phyloP scores from a whole-genome alignment of 2,888 invertebrate genomes.

The Chalcis sispes region DNA sequence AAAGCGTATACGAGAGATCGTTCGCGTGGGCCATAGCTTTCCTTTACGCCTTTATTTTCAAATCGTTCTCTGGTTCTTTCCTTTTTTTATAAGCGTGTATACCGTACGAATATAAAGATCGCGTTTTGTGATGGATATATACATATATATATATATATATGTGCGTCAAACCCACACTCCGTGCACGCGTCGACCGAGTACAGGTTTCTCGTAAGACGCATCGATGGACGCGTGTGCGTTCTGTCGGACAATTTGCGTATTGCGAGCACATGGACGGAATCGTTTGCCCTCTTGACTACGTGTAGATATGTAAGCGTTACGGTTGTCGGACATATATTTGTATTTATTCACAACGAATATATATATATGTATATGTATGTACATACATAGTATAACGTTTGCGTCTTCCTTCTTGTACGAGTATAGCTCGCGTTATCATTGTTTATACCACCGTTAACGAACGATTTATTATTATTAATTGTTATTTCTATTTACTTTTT shows the following conservation, averaged over 20 bases:
- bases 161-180: no score
- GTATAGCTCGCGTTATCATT: neutral
- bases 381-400: neutral
- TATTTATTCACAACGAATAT: no score
- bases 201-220: no score
- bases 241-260: no score
- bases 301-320: no score
- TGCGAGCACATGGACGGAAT: no score
- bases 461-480: slow-evolving; percentile 28
- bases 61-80: neutral
- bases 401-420: slow-evolving; percentile 6
- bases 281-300: no score
- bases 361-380: slow-evolving; percentile 5
- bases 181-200: no score
- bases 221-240: no score
- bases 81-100: neutral
- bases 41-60: slow-evolving; percentile 20
- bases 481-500: neutral
- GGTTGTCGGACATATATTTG: no score
- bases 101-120: no score
- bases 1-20: slow-evolving; percentile 72
- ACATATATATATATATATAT: neutral
- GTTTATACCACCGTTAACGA: slow-evolving; percentile 26
- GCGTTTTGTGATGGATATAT: neutral
- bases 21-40: slow-evolving; percentile 55